These are phyloP conservation scores for Hephaestus fuliginosus DNA, from an alignment of 2,797 vertebrate species.

Conservation along the genomic window DNA sequence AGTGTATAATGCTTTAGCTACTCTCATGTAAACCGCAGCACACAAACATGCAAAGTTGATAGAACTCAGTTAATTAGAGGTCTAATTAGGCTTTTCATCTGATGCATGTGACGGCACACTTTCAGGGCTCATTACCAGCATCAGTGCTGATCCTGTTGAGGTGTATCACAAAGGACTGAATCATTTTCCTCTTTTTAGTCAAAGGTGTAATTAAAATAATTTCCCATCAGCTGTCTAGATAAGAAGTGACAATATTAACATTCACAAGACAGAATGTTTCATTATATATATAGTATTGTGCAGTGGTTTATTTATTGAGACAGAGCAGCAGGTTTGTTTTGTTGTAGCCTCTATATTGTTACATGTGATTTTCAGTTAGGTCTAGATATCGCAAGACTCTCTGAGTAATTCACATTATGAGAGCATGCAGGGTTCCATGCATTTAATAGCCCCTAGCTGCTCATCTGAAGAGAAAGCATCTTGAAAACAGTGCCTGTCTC, in stretches of 20 bases:
- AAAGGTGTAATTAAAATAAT: not conserved
- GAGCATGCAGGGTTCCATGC: not conserved
- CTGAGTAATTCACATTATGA: not conserved
- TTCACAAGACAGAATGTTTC: not conserved
- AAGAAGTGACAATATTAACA: not conserved
- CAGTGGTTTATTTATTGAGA: not conserved
- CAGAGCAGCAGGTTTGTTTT: not conserved
- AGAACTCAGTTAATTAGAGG: constrained; percentile 29
- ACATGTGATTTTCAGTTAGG: not conserved
- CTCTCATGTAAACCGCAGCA: constrained; percentile 17
- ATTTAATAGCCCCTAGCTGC: not conserved
- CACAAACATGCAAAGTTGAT: constrained; percentile 28
- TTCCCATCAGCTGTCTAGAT: not conserved
- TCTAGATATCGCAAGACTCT: not conserved
- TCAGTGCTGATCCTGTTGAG: not conserved
- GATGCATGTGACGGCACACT: constrained; percentile 10
- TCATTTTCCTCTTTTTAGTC: not conserved
- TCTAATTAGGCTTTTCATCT: constrained; percentile 62
- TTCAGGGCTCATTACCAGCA: constrained; percentile 15
- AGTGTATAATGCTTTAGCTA: not conserved
- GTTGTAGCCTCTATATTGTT: not conserved
- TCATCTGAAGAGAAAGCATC: constrained; percentile 2
- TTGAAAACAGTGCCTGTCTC: not conserved
- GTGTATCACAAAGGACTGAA: not conserved
- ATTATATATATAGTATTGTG: not conserved